Evolutionary conservation across 2,797 vertebrate genomes (phyloP), one percentile per base, ranked within the genome.

Genomic region (Lepus townsendii): DNA sequence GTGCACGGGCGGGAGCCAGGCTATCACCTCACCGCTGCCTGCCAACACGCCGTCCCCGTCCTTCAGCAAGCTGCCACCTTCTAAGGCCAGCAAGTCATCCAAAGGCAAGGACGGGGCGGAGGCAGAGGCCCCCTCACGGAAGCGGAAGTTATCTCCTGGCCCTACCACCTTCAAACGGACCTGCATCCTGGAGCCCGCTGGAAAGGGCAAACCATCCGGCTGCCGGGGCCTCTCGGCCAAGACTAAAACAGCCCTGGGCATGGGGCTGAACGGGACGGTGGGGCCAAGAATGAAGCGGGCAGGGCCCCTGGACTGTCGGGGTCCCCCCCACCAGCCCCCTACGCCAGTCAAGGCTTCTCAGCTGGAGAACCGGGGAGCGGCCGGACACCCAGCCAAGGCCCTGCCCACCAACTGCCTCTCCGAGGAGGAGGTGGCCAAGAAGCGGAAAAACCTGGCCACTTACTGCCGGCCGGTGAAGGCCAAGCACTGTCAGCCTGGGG

Each of bases 151-250:
- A 79, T 98, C 99, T 0, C 98, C 98, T 0, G 98, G 99, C 72
- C 98, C 98, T 66, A 98, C 98, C 4, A 98, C 98, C 60, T 98
- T 98, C 17, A 99, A 99, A 98, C 99, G 99, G 98, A 99, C 99
- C 98, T 99, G 99, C 95, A 96, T 98, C 60, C 96, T 98, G 88
- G 98, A 98, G 52, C 98, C 98, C 71, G 97, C 98, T 86, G 98
- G 98, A 91, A 98, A 98, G 94, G 98, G 98, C 94, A 98, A 98
- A 66, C 98, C 98, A 2, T 96, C 98, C 63, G 96, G 98, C 24
- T 97, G 98, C 5, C 94, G 98, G 62, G 83, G 94, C 54, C 89
- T 83, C 77, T 87, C 97, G 0, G 78, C 98, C 62, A 98, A 98
- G 92, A 98, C 98, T 10, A 98, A 98, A 87, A 94, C 97, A 54